Conservation (phyloP, 2,797 vertebrate species). For the Eospalax fontanierii region DNA sequence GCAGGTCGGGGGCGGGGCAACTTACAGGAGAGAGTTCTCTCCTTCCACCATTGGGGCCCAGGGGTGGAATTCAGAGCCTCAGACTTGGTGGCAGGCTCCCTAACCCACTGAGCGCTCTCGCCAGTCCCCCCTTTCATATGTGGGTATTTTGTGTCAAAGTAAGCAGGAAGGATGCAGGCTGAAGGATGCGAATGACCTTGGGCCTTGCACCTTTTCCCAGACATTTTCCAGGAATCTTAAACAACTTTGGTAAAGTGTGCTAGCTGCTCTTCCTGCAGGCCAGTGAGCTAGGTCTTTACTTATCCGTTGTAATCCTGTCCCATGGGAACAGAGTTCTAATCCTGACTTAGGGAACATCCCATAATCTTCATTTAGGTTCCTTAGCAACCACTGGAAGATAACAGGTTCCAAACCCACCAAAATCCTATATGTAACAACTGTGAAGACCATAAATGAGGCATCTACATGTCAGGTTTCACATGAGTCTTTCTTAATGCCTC, state of each 20-base stretch:
- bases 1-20: too few species aligned
- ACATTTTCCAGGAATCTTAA: background rate
- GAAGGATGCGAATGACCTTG: background rate
- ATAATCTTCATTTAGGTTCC: too few species aligned
- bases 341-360: too few species aligned
- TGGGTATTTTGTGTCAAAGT: background rate
- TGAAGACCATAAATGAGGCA: background rate
- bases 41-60: background rate
- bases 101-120: too few species aligned
- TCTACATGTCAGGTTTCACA: too few species aligned
- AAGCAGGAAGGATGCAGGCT: background rate
- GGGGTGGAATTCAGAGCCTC: background rate
- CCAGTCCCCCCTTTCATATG: too few species aligned
- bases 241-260: background rate
- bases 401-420: background rate
- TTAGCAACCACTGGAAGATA: too few species aligned
- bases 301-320: background rate
- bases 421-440: background rate
- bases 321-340: too few species aligned
- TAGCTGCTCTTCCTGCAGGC: too few species aligned
- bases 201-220: too few species aligned
- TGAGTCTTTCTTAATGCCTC: background rate
- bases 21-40: background rate
- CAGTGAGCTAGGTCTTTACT: background rate
- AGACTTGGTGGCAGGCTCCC: background rate